Evolutionary conservation across 64 coral and sea anemone species (phyloP).

Genomic region (Cladopsammia gracilis): DNA sequence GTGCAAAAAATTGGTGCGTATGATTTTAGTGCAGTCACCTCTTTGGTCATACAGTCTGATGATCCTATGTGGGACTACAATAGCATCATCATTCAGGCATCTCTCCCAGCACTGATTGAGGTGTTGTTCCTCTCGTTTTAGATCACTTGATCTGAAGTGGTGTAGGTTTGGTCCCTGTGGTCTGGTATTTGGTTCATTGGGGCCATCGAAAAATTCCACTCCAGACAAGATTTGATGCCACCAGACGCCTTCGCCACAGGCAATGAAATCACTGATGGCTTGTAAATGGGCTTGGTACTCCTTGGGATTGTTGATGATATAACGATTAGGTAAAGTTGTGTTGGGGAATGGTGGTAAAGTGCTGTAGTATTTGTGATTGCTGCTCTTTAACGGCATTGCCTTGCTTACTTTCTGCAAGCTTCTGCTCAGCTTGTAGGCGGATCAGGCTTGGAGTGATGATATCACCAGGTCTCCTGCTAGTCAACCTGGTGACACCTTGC

Average conservation of each 20-base stretch:
- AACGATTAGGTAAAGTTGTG: conserved; percentile 11
- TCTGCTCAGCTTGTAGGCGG: conserved; percentile 41
- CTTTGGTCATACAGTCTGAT: not conserved
- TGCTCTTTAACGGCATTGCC: conserved; percentile 11
- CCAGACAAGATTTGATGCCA: not conserved
- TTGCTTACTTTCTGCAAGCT: conserved; percentile 30
- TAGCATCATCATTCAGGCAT: conserved; percentile 13
- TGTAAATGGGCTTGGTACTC: conserved; percentile 48
- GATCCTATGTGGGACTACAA: not conserved
- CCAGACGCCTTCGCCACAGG: conserved; percentile 39
- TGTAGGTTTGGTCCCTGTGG: conserved; percentile 14
- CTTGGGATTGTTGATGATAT: conserved; percentile 9
- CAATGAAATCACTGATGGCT: conserved; percentile 47
- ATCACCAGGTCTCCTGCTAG: conserved; percentile 20
- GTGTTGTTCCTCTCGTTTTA: conserved; percentile 32
- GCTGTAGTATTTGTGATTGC: conserved; percentile 14
- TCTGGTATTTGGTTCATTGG: not conserved
- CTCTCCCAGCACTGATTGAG: conserved; percentile 44
- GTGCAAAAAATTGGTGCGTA: conserved; percentile 41
- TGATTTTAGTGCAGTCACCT: not conserved
- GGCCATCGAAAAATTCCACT: conserved; percentile 24
- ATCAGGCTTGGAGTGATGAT: conserved; percentile 12
- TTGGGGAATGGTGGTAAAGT: conserved; percentile 47
- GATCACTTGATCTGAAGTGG: conserved; percentile 57
- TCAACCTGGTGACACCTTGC: conserved; percentile 33